Evolutionary conservation across 2,797 vertebrate genomes (phyloP), one percentile per base, ranked within the genome.

Genomic region (Centroberyx gerrardi): DNA sequence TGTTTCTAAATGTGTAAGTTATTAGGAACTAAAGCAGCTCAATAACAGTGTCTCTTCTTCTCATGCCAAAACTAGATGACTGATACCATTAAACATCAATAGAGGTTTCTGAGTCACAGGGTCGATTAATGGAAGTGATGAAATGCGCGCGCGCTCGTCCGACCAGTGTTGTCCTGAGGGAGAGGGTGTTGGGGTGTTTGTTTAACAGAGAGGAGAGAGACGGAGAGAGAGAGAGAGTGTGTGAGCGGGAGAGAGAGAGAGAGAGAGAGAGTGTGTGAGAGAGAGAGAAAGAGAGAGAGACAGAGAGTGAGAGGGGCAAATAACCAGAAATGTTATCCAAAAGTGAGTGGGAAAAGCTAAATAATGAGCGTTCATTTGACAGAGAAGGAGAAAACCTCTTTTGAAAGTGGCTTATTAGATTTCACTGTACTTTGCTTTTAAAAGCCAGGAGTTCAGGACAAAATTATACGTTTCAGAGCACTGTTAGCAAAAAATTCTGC

Each of bases 381-480:
- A 48, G 64, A 86, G 77, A 55, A 61, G 62, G 74, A 88, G 67
- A 85, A 93, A 85, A 40, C 48, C 81, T 71, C 61, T 76, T 87
- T 83, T 87, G 18, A 90, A 83, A 83, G 68, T 46, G 76, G 72
- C 86, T 93, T 89, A 93, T 93, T 91, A 87, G 85, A 92, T 92
- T 94, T 90, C 81, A 84, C 86, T 87, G 69, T 78, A 78, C 81
- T 83, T 87, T 90, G 70, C 81, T 85, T 87, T 87, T 85, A 90
- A 90, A 82, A 87, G 74, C 83, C 78, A 72, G 44, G 77, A 85
- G 77, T 92, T 88, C 67, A 74, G 74, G 80, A 84, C 85, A 68
- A 93, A 94, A 93, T 94, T 85, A 93, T 89, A 94, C 78, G 92
- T 91, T 93, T 84, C 68, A 49, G 67, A 85, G 86, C 81, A 61